Percentiles rank a stretch among this genome's conserved stretches.
phyloP scores from a whole-genome alignment of 2,888 invertebrate genomes.

The Lasiommata megera region DNA sequence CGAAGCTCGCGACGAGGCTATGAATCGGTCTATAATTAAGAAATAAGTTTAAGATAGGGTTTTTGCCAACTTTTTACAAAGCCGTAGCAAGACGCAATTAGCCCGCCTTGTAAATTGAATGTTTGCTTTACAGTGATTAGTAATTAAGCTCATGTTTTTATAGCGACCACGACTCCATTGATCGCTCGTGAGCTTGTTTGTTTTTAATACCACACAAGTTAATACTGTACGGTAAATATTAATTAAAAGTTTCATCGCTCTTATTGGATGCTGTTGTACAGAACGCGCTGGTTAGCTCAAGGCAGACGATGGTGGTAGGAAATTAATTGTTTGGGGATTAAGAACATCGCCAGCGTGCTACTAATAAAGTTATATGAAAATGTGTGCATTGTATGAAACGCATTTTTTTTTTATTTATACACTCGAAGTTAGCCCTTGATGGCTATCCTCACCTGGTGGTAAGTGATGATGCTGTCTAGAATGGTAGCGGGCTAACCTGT shows the following conservation, averaged over 20 bases:
- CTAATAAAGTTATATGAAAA: background rate
- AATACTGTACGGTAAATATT: conserved; percentile 58
- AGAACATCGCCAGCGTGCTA: background rate
- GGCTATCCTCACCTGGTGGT: no score
- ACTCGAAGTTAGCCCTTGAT: no score
- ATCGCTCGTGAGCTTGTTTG: conserved; percentile 66
- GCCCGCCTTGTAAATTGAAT: conserved; percentile 80
- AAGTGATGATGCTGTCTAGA: no score
- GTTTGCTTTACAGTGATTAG: conserved; percentile 81
- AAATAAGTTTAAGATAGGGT: conserved; percentile 79
- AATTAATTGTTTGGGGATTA: conserved; percentile 17
- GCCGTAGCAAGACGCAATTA: conserved; percentile 75
- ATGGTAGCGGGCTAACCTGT: no score
- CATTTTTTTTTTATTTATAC: no score
- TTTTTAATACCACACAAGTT: conserved; percentile 54
- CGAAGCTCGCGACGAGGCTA: conserved; percentile 69
- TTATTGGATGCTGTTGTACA: conserved; percentile 29
- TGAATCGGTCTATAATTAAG: conserved; percentile 81
- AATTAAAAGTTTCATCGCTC: conserved; percentile 46
- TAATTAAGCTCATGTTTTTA: conserved; percentile 76
- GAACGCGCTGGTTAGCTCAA: conserved; percentile 19
- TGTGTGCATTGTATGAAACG: background rate
- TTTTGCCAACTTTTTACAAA: conserved; percentile 77
- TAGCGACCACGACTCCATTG: conserved; percentile 58
- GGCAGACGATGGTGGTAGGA: conserved; percentile 8